Conservation (phyloP, 2,888 invertebrate genomes). For the Brachylomia viminalis region DNA sequence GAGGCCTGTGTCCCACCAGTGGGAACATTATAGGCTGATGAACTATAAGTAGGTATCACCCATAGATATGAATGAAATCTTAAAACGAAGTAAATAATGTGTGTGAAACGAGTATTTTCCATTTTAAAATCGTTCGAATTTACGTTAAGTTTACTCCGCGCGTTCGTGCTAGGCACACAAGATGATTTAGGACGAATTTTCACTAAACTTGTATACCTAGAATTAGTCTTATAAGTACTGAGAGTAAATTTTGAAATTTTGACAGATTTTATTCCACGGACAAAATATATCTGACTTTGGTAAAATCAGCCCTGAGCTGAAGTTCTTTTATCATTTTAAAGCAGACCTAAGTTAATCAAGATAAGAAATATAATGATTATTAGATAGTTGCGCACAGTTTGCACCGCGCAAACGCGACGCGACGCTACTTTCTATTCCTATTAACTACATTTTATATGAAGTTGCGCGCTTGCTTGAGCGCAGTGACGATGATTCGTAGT, state of each 20-base stretch:
- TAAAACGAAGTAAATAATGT: neutral
- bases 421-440: conserved; percentile 41
- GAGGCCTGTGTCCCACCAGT: no score
- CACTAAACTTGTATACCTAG: no score
- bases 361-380: conserved; percentile 7
- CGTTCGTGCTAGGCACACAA: neutral
- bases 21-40: no score
- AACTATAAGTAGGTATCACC: neutral
- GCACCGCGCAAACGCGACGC: conserved; percentile 5
- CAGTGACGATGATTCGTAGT: neutral
- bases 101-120: neutral
- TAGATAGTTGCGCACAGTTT: conserved; percentile 9
- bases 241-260: no score
- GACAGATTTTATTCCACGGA: no score
- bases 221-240: no score
- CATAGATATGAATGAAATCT: neutral
- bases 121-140: neutral
- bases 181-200: no score
- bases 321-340: neutral
- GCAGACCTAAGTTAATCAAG: neutral
- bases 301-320: no score
- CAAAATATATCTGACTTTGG: no score
- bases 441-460: conserved; percentile 38
- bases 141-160: neutral
- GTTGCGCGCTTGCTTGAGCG: conserved; percentile 8